Percentiles rank a stretch among this genome's conserved stretches.
Evolutionary conservation across 1,140 invertebrate species (phyloP).

Genomic region (Drosophila melanica): DNA sequence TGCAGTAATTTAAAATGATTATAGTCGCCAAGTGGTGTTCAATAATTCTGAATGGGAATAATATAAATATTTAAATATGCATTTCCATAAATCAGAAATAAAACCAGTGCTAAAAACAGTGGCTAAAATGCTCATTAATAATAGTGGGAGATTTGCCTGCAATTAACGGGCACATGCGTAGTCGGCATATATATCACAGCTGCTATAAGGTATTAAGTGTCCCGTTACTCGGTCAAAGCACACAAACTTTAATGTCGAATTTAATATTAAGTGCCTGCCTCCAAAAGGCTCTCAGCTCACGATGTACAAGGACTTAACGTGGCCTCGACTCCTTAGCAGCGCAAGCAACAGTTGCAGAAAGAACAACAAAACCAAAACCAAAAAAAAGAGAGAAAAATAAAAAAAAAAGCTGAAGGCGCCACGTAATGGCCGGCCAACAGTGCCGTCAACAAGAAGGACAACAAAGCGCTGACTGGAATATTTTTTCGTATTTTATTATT

Average conservation of each 20-base stretch:
- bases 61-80: constrained; percentile 32
- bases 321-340: constrained; percentile 1
- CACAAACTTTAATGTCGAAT: constrained; percentile 15
- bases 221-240: not conserved
- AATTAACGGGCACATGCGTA: constrained; percentile 31
- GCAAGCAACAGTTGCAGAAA: constrained; percentile 64
- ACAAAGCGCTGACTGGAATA: constrained; percentile 76
- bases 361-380: not conserved
- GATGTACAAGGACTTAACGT: not conserved
- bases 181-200: constrained; percentile 28
- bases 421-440: constrained; percentile 65
- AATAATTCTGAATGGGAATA: constrained; percentile 70
- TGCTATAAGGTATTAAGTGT: not conserved
- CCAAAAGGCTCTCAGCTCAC: constrained; percentile 5
- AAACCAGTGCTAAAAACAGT: not conserved
- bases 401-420: constrained; percentile 44
- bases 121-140: constrained; percentile 30
- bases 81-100: constrained; percentile 50
- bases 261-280: constrained; percentile 4
- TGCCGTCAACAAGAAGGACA: constrained; percentile 58
- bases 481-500: constrained; percentile 77
- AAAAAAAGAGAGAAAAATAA: not conserved
- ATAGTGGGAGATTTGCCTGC: constrained; percentile 11
- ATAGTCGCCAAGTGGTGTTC: constrained; percentile 60
- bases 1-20: constrained; percentile 62